phyloP scores from a whole-genome alignment of 2,113 vertebrate genomes.

The Brachypodius melanocephalos region DNA sequence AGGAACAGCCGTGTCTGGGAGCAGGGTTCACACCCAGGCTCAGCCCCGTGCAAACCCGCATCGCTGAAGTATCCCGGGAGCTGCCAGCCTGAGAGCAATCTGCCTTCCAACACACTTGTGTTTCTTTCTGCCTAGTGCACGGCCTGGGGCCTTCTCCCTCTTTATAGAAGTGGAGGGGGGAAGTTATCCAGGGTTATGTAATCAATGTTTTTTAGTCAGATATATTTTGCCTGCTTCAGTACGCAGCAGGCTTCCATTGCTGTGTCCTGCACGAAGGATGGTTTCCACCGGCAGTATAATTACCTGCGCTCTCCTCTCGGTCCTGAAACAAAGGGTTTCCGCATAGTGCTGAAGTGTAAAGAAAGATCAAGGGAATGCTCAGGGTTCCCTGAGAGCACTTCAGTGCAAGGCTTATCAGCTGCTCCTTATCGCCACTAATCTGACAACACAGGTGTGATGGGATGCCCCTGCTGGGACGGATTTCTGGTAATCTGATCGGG shows the following conservation, averaged over 20 bases:
- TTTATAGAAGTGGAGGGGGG: not conserved
- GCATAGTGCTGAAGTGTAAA: not conserved
- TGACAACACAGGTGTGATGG: slow-evolving; percentile 50
- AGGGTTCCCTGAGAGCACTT: not conserved
- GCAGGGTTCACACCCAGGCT: accelerated
- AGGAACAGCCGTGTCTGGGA: accelerated
- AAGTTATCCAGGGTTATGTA: not conserved
- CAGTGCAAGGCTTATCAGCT: not conserved
- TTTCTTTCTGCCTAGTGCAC: not conserved
- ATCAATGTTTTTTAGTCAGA: not conserved
- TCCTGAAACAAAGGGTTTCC: not conserved
- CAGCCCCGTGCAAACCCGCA: accelerated
- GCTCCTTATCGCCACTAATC: not conserved
- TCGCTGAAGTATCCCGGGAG: not conserved
- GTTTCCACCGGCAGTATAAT: not conserved
- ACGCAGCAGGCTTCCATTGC: not conserved
- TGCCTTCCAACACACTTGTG: not conserved
- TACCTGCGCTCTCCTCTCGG: not conserved
- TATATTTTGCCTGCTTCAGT: not conserved
- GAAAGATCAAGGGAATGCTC: not conserved
- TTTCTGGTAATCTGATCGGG: not conserved
- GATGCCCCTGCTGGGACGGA: not conserved
- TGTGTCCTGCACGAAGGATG: not conserved
- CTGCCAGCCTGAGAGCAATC: not conserved
- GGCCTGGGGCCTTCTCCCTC: not conserved